Evolutionary conservation across 2,888 invertebrate species (phyloP).

Genomic region (Caradrina kadenii): DNA sequence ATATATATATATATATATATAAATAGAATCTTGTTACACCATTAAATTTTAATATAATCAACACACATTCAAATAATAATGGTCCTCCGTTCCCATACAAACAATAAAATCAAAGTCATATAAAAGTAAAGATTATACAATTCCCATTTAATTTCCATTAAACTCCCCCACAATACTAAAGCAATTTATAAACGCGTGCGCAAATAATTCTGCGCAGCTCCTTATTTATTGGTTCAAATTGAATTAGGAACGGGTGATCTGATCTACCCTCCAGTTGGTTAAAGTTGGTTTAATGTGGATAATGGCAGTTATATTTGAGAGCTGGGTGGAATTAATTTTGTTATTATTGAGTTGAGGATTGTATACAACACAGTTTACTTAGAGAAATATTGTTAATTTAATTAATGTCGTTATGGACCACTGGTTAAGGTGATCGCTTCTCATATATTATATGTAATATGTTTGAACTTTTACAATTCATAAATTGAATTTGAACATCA

Average conservation of each 20-base stretch:
- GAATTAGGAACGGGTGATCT: constrained; percentile 62
- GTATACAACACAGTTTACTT: neutral
- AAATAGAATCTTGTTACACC: no score
- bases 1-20: no score
- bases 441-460: no score
- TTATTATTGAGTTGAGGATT: constrained; percentile 6
- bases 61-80: neutral
- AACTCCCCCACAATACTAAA: constrained; percentile 47
- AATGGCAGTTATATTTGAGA: constrained; percentile 31
- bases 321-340: constrained; percentile 11
- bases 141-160: constrained; percentile 39
- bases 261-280: constrained; percentile 54
- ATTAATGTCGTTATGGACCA: no score
- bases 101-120: constrained; percentile 27
- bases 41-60: neutral
- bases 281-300: constrained; percentile 24
- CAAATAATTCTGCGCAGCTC: constrained; percentile 56
- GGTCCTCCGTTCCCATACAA: constrained; percentile 7
- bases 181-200: constrained; percentile 56
- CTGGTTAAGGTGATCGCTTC: no score
- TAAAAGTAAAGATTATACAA: constrained; percentile 22
- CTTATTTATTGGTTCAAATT: constrained; percentile 63
- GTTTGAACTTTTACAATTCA: no score
- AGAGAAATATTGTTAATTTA: no score
- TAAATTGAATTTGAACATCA: no score